phyloP scores from a whole-genome alignment of 2,797 vertebrate species.

The Gymnopithys bicolor region DNA sequence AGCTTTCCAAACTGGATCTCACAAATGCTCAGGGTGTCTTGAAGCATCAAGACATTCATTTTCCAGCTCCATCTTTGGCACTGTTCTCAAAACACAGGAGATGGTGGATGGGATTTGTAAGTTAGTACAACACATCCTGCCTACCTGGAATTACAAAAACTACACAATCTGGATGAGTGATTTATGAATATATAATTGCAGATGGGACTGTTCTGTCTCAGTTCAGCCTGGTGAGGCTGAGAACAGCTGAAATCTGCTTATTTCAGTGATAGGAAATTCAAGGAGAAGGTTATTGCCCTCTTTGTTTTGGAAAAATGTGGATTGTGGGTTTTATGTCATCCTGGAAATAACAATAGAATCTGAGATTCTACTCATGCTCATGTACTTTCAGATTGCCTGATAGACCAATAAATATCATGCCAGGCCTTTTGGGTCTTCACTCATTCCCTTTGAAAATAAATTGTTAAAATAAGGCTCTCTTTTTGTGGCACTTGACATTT shows the following conservation, averaged over 20 bases:
- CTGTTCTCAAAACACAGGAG: constrained; percentile 59
- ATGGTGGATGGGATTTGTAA: constrained; percentile 25
- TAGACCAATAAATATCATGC: neutral
- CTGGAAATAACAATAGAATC: constrained; percentile 28
- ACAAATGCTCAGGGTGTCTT: neutral
- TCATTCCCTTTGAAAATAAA: neutral
- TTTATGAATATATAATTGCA: constrained; percentile 18
- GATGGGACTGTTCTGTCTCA: constrained; percentile 21
- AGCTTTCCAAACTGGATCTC: constrained; percentile 18
- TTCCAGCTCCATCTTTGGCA: constrained; percentile 22
- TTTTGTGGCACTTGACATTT: neutral
- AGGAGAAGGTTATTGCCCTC: neutral
- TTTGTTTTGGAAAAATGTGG: constrained; percentile 51
- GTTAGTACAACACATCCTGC: constrained; percentile 57
- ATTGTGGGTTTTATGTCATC: neutral
- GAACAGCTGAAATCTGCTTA: constrained; percentile 30
- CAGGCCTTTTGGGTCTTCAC: neutral
- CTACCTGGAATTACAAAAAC: constrained; percentile 53
- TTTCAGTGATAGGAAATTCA: constrained; percentile 42
- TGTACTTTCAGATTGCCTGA: neutral
- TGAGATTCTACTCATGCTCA: neutral
- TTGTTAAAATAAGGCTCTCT: neutral
- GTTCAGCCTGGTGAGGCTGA: neutral
- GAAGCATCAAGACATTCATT: neutral
- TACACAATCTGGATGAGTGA: constrained; percentile 14